Conservation (phyloP, 2,797 vertebrate species). For the Fistularia commersonii region DNA sequence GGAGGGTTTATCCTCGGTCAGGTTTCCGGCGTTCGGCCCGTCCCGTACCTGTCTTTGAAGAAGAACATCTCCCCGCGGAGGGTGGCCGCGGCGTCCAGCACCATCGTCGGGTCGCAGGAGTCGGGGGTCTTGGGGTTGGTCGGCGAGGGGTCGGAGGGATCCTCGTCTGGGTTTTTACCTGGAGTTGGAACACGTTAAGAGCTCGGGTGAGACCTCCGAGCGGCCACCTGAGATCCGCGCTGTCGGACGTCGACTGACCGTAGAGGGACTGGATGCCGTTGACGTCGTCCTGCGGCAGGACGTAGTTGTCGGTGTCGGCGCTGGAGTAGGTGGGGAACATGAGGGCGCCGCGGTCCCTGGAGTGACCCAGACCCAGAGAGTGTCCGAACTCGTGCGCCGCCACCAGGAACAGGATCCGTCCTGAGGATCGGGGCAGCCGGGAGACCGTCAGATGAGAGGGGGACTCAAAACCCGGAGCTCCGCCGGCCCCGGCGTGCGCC, state of each 20-base stretch:
- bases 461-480: too few species aligned
- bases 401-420: conserved; percentile 70
- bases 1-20: too few species aligned
- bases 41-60: conserved; percentile 84
- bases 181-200: conserved; percentile 3
- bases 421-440: conserved; percentile 44
- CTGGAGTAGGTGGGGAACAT: conserved; percentile 69
- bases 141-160: conserved; percentile 37
- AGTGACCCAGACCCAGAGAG: conserved; percentile 72
- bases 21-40: neutral
- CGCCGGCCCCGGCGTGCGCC: too few species aligned
- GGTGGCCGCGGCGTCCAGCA: conserved; percentile 79
- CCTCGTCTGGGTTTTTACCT: conserved; percentile 63
- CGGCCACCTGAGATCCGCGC: too few species aligned
- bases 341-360: conserved; percentile 62
- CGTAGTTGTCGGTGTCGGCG: conserved; percentile 55
- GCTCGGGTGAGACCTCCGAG: too few species aligned
- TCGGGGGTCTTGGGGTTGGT: conserved; percentile 61
- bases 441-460: too few species aligned
- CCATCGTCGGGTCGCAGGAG: conserved; percentile 72
- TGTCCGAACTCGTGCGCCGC: conserved; percentile 79
- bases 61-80: conserved; percentile 79
- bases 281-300: conserved; percentile 65
- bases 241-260: conserved; percentile 38
- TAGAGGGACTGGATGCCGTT: conserved; percentile 74